Evolutionary conservation across 2,888 invertebrate species (phyloP), one percentile per base, ranked within the genome.

Genomic region (Callinectes sapidus): DNA sequence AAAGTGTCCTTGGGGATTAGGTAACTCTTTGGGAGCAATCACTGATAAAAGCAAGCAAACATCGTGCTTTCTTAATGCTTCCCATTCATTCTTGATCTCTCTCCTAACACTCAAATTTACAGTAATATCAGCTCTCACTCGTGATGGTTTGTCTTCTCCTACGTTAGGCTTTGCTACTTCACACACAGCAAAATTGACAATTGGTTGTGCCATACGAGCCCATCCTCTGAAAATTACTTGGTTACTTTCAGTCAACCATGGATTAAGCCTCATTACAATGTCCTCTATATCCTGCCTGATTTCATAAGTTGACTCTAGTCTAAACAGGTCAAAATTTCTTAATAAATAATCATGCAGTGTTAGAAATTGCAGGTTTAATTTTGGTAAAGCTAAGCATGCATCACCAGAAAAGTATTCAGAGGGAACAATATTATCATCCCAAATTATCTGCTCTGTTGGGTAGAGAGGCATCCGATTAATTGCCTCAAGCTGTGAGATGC

Each of bases 361-460:
- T 18, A 99, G 96, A 96, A 99, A 99, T 96, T 99, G 99, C 10
- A 99, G 96, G 96, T 99, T 99, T 5, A 99, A 96, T 96, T 99
- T 99, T 0, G 99, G 99, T 94, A 99, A 96, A 0, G 99, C 99
- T 61, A 99, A 96, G 95, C 98, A 98, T 35, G 98, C 98, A 96
- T 99, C 99, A 0, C 99, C 99, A 85, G 98, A 98, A 96, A 98
- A 99, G 95, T 99, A 99, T 95, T 99, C 99, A 0, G 98, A 98
- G 0, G 99, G 99, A 0, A 99, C 99, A 86, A 99, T 97, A 95
- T 99, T 99, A 96, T 99, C 99, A 96, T 99, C 98, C 99, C 99
- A 99, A 95, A 99, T 98, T 2, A 99, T 97, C 93, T 98, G 97
- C 96, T 99, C 99, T 0, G 99, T 99, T 0, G 99, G 99, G 95